Base-by-base conservation (phyloP, 2,113 vertebrate genomes). In the Sturnus vulgaris region DNA sequence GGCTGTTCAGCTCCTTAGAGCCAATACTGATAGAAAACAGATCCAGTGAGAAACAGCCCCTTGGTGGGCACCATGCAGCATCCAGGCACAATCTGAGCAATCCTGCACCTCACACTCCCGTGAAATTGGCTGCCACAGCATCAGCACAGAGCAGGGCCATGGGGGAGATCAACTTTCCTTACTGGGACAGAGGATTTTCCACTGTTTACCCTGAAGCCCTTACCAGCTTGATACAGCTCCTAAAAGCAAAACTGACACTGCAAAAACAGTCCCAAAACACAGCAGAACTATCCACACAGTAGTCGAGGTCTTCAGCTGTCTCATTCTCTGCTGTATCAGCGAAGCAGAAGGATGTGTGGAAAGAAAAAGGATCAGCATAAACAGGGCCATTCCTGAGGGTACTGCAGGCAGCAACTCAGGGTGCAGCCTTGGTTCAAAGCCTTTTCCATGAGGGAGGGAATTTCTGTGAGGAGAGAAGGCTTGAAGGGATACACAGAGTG, bases 91-190 rank as follows among this genome's bases (percentile, higher is more conserved):
- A 9, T 18, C 33, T 0, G 5, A 82, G 33, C 49, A 47, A 7
- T 39, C 17, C 57, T 56, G 78, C 57, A 63, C 49, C 47, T 84
- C 82, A 64, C 10, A 1, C 20, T 37, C 40, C 33, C 1, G 9
- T 21, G 24, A 0, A 0, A 27, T 31, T 4, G 3, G 49, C 73
- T 76, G 70, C 56, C 52, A 33, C 0, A 0, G n/a, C 35, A 50
- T 17, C 8, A 8, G n/a, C 42, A 50, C 49, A 55, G 42, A 28
- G 61, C 75, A 71, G 81, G 63, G 79, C 59, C 6, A 0, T 3
- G 24, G 15, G 1, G 8, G 10, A 81, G 61, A 40, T 72, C 37
- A 20, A 2, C 31, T 90, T 39, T 92, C 23, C 46, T 21, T 23
- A 60, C 1, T 11, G 50, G 44, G 88, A 40, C 27, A 73, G 39